A percentile compares a stretch with the other conserved stretches of the same genome.
These are phyloP conservation scores for Lithosia quadra DNA, from an alignment of 2,888 invertebrate genomes.

Conservation along the genomic window DNA sequence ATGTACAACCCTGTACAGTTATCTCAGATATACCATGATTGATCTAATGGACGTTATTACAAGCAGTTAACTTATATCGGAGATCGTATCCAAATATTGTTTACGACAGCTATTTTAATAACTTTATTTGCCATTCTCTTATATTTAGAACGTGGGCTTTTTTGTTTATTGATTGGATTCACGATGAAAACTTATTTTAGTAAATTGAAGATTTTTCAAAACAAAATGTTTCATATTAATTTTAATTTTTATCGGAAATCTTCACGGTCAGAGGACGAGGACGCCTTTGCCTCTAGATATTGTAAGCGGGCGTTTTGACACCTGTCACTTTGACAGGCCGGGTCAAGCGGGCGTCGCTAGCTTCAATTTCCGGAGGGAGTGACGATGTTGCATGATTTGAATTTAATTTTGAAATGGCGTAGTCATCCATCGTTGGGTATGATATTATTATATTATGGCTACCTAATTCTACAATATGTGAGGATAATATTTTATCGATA, in stretches of 20 bases:
- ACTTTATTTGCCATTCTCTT: conserved; percentile 19
- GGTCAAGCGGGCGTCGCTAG: conserved; percentile 74
- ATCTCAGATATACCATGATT: conserved; percentile 31
- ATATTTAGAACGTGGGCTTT: neutral
- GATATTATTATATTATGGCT: neutral
- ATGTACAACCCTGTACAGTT: conserved; percentile 48
- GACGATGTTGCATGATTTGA: conserved; percentile 69
- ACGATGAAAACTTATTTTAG: neutral
- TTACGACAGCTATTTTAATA: conserved; percentile 19
- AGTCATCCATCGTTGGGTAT: conserved; percentile 48
- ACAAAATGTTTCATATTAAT: conserved; percentile 32
- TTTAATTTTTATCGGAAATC: conserved; percentile 49
- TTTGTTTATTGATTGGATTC: neutral
- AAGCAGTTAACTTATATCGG: conserved; percentile 18
- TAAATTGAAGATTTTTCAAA: neutral
- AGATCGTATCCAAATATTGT: conserved; percentile 21
- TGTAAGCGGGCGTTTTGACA: conserved; percentile 71
- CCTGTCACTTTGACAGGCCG: conserved; percentile 74
- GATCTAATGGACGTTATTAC: conserved; percentile 40
- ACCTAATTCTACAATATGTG: neutral
- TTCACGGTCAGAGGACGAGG: conserved; percentile 45
- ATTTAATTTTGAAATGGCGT: conserved; percentile 70
- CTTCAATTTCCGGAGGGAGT: conserved; percentile 81
- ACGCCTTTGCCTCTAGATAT: conserved; percentile 48
- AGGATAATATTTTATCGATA: neutral